A percentile compares a stretch with the other conserved stretches of the same genome.
phyloP scores from a whole-genome alignment of 23 tunicate species.

The Phallusia fumigata region DNA sequence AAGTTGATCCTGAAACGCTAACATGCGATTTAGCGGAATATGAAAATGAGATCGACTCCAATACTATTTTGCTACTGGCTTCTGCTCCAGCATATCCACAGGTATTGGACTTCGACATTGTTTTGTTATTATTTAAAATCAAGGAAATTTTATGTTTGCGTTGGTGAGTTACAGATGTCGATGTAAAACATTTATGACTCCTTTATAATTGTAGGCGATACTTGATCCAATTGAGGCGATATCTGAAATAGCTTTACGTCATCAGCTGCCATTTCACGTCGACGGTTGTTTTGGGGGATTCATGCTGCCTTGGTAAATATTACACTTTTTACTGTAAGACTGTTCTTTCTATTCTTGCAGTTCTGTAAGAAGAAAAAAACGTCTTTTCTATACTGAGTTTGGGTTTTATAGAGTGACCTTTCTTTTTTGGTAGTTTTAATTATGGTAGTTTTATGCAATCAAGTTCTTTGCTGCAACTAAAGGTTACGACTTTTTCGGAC shows the following conservation, averaged over 20 bases:
- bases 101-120: conserved; percentile 7
- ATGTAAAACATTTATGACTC: not conserved
- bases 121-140: not conserved
- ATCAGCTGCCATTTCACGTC: conserved; percentile 78
- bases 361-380: too few relatives aligned
- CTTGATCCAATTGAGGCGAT: conserved; percentile 76
- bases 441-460: too few relatives aligned
- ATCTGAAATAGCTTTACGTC: conserved; percentile 48
- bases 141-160: not conserved
- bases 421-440: too few relatives aligned
- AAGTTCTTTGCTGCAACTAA: too few relatives aligned
- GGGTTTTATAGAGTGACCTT: too few relatives aligned
- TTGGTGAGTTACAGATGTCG: not conserved
- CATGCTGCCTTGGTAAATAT: conserved; percentile 79
- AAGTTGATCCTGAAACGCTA: conserved; percentile 52
- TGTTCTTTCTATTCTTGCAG: too few relatives aligned
- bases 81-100: conserved; percentile 97
- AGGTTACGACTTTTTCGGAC: too few relatives aligned
- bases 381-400: too few relatives aligned
- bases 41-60: conserved; percentile 65
- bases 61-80: conserved; percentile 75
- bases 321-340: not conserved
- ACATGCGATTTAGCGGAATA: conserved; percentile 38
- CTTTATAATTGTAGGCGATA: conserved; percentile 60
- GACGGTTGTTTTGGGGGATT: conserved; percentile 96